Conservation (phyloP, 2,797 vertebrate genomes). For the Eulemur rubriventer region DNA sequence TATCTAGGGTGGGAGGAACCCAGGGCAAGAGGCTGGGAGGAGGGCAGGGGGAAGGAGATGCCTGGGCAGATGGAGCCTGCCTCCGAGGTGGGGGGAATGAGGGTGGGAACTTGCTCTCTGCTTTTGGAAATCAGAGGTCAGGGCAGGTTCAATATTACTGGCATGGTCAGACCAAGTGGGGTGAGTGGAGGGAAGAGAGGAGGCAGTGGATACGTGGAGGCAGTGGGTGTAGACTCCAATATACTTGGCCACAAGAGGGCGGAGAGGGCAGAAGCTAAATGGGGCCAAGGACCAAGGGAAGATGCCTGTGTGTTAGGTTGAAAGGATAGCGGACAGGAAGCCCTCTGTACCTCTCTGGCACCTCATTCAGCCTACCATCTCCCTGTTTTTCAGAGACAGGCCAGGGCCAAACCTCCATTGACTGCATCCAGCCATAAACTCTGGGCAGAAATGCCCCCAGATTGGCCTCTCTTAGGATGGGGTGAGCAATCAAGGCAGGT, state of each 20-base stretch:
- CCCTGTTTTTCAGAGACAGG: background rate
- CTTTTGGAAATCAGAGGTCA: background rate
- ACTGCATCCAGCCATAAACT: background rate
- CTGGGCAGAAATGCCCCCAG: background rate
- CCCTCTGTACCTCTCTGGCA: background rate
- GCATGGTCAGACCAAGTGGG: background rate
- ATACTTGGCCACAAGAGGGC: background rate
- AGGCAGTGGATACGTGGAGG: background rate
- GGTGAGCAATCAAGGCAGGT: background rate
- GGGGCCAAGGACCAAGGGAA: background rate
- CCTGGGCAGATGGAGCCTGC: background rate
- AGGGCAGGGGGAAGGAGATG: too few species aligned
- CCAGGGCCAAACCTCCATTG: background rate
- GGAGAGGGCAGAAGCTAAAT: background rate
- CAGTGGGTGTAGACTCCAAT: background rate
- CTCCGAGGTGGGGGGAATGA: background rate
- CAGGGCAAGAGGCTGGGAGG: background rate
- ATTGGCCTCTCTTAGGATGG: background rate
- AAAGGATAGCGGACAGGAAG: background rate
- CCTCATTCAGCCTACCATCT: background rate
- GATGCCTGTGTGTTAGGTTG: background rate
- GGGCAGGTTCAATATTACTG: background rate
- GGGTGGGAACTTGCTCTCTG: background rate
- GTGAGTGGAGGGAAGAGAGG: background rate
- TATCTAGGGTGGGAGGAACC: background rate